Evolutionary conservation across 2,113 vertebrate species (phyloP).

Genomic region (Erythrocercus mccallii): DNA sequence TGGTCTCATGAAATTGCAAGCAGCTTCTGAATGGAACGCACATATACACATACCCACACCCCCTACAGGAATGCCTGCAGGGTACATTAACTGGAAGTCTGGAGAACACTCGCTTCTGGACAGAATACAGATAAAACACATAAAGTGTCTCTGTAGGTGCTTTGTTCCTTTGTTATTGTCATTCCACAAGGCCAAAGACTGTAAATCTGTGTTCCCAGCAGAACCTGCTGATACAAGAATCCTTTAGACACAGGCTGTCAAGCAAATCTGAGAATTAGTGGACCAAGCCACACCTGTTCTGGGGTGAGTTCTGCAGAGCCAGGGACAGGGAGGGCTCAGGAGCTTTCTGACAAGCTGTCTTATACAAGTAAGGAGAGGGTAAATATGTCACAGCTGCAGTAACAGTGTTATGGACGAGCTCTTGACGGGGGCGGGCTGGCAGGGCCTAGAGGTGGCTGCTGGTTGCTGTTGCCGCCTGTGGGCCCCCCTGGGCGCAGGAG

Average conservation of each 20-base stretch:
- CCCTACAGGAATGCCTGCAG: background rate
- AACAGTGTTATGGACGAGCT: no score
- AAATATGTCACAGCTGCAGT: background rate
- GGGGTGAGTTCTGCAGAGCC: background rate
- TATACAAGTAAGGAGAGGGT: accelerated
- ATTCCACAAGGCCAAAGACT: background rate
- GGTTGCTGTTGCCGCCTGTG: no score
- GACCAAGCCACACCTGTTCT: background rate
- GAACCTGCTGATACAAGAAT: background rate
- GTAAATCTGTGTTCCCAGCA: background rate
- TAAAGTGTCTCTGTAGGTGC: background rate
- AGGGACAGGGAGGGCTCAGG: accelerated
- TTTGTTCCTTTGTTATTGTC: background rate
- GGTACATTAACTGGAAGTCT: background rate
- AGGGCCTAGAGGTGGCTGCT: no score
- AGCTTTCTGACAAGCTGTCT: background rate
- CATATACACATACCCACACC: background rate
- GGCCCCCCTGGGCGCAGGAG: no score
- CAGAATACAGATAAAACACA: background rate
- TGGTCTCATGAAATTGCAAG: background rate
- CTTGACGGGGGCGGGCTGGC: no score
- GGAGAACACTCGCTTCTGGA: background rate
- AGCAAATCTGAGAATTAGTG: background rate
- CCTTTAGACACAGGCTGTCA: background rate
- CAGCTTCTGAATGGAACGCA: background rate